phyloP scores from a whole-genome alignment of 2,797 vertebrate genomes.

The Taeniopygia guttata region DNA sequence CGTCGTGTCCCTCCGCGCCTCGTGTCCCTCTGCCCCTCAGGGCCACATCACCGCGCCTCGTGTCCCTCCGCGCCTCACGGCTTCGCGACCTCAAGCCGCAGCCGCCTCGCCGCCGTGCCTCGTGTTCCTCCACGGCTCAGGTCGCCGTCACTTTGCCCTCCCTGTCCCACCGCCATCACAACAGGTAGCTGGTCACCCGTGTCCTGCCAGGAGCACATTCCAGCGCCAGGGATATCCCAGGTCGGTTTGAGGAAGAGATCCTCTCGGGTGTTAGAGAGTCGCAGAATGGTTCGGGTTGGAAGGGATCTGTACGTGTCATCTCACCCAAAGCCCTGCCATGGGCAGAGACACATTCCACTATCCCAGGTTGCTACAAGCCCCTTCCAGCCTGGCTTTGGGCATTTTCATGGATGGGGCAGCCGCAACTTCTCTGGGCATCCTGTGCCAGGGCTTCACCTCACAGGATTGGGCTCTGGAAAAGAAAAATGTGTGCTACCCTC shows the following conservation, averaged over 20 bases:
- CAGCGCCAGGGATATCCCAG: not conserved
- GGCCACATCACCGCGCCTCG: rapidly evolving
- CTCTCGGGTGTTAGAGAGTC: not conserved
- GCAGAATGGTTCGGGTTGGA: not conserved
- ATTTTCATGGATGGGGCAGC: not conserved
- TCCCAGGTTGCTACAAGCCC: not conserved
- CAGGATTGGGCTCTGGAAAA: not conserved
- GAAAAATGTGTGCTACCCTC: not conserved
- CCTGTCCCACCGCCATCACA: rapidly evolving
- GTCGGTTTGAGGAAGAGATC: not conserved
- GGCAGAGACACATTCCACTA: not conserved
- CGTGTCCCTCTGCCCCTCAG: not conserved
- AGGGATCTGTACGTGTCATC: not conserved
- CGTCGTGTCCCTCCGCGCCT: too few relatives aligned
- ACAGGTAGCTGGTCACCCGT: too few relatives aligned
- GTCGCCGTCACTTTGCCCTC: rapidly evolving
- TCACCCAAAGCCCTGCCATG: rapidly evolving
- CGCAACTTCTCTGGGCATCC: not conserved
- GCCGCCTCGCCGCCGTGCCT: rapidly evolving
- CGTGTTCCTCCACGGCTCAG: not conserved
- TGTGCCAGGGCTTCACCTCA: not conserved
- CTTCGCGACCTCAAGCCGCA: rapidly evolving
- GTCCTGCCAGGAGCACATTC: not conserved
- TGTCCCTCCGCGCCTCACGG: not conserved
- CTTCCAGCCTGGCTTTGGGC: rapidly evolving